Percentiles rank a stretch among this genome's conserved stretches.
These are phyloP conservation scores for Brachypodius melanocephalos DNA, from an alignment of 2,113 vertebrate species.

Conservation along the genomic window DNA sequence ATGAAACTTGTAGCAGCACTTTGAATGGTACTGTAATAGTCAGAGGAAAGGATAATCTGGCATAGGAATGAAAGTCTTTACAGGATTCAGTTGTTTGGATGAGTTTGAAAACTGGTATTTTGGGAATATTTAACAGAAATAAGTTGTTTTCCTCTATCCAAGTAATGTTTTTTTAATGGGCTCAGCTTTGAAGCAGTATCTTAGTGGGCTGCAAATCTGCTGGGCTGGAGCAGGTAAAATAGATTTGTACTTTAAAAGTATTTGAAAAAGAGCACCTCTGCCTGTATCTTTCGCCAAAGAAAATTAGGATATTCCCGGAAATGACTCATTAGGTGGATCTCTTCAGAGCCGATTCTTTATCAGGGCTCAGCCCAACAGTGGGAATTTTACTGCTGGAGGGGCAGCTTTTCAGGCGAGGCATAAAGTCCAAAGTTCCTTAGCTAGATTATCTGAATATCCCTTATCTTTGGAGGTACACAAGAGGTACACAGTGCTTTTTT, in stretches of 20 bases:
- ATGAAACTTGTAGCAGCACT: not conserved
- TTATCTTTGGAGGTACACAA: constrained; percentile 7
- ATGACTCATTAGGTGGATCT: constrained; percentile 32
- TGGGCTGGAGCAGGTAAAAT: not conserved
- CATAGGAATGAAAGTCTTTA: not conserved
- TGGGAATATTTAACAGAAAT: not conserved
- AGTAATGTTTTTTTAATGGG: not conserved
- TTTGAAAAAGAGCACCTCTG: not conserved
- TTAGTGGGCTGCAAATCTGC: not conserved
- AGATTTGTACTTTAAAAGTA: not conserved
- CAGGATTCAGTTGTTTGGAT: not conserved
- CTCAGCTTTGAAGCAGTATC: not conserved
- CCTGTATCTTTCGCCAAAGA: not conserved
- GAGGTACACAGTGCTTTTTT: not conserved
- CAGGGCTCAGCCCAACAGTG: not conserved
- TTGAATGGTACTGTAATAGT: not conserved
- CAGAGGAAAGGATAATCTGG: not conserved
- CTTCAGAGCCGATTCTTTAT: constrained; percentile 20
- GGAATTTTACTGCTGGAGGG: constrained; percentile 20
- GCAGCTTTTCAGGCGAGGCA: not conserved
- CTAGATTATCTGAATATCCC: not conserved
- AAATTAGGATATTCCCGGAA: constrained; percentile 11
- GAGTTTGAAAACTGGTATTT: not conserved
- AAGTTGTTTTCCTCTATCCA: not conserved
- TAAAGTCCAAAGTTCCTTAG: constrained; percentile 4